phyloP scores from a whole-genome alignment of 2,888 invertebrate species.

The Allacma fusca region DNA sequence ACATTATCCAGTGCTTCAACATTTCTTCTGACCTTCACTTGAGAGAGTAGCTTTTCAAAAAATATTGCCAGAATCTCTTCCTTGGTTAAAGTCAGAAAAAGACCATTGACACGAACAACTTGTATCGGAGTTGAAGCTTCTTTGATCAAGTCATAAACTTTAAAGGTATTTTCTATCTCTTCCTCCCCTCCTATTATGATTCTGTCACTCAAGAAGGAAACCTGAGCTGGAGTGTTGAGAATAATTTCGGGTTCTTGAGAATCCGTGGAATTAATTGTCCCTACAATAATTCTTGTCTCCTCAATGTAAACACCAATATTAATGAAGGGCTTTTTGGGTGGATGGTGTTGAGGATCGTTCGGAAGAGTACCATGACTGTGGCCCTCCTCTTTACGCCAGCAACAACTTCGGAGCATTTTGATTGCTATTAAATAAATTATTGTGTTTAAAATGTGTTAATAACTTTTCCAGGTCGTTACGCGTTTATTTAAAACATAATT shows the following conservation, averaged over 20 bases:
- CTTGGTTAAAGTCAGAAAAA: not conserved
- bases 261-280: not conserved
- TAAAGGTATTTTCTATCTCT: not conserved
- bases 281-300: not conserved
- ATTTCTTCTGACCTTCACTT: not conserved
- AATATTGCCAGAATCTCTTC: conserved; percentile 12
- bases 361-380: conserved; percentile 7
- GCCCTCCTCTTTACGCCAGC: not conserved
- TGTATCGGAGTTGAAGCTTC: not conserved
- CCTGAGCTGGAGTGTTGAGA: not conserved
- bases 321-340: not conserved
- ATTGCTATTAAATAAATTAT: too few species aligned
- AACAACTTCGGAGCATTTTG: too few species aligned
- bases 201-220: not conserved
- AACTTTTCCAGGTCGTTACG: too few species aligned
- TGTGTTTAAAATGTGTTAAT: too few species aligned
- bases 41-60: not conserved
- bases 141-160: not conserved
- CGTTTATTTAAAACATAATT: too few species aligned
- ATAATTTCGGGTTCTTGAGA: not conserved
- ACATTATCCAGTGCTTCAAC: not conserved
- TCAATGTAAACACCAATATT: not conserved
- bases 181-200: not conserved
- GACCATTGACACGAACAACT: not conserved
- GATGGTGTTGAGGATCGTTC: conserved; percentile 4